Conservation (phyloP, 2,888 invertebrate species). For the Smittia aterrima region DNA sequence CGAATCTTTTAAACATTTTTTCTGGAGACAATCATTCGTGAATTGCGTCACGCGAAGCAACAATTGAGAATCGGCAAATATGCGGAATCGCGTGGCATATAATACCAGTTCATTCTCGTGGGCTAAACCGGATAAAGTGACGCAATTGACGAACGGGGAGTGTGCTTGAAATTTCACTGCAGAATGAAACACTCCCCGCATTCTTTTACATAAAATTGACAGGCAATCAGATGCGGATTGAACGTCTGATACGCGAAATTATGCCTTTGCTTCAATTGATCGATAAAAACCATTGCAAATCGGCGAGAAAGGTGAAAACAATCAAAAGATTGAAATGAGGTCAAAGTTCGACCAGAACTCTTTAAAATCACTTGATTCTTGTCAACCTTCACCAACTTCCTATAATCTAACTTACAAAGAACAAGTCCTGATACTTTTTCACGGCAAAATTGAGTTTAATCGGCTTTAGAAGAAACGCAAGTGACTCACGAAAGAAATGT, state of each 20-base stretch:
- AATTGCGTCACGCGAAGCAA: conserved; percentile 6
- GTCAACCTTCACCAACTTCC: background rate
- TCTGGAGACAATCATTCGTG: background rate
- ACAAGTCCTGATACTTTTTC: background rate
- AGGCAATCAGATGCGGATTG: background rate
- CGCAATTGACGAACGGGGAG: background rate
- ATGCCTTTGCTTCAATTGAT: conserved; percentile 6
- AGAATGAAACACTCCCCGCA: background rate
- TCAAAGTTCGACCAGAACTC: background rate
- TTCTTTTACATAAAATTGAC: conserved; percentile 6
- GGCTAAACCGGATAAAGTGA: conserved; percentile 14
- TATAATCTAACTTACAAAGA: background rate
- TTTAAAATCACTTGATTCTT: background rate
- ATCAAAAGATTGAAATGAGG: conserved; percentile 10
- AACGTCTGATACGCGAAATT: conserved; percentile 1
- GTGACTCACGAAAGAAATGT: too few species aligned
- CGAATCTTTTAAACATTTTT: background rate
- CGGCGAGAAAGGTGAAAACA: conserved; percentile 17
- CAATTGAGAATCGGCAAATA: background rate
- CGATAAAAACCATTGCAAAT: conserved; percentile 7
- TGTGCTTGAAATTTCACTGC: background rate
- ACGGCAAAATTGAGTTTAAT: background rate
- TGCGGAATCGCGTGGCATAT: background rate
- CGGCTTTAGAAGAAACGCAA: too few species aligned
- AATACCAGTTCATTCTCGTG: background rate